Evolutionary conservation across 2,888 invertebrate genomes (phyloP).

Genomic region (Tupiocoris notatus): DNA sequence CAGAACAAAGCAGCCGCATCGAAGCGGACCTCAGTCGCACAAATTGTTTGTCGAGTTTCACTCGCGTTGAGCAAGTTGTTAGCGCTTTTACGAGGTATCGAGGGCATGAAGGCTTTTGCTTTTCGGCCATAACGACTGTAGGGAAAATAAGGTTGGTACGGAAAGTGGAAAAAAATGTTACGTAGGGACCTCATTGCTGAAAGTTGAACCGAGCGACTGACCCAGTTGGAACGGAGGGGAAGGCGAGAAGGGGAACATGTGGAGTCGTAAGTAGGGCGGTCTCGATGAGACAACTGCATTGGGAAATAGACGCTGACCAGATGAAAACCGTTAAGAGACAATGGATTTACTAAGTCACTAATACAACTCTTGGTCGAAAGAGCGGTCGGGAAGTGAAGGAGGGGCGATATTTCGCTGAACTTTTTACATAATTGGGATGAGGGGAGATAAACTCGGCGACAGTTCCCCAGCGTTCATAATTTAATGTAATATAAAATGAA

Average conservation of each 20-base stretch:
- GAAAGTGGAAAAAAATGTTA: conserved; percentile 12
- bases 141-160: conserved; percentile 8
- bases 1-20: background rate
- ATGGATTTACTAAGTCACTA: too few species aligned
- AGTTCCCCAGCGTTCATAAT: too few species aligned
- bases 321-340: background rate
- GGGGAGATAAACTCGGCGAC: too few species aligned
- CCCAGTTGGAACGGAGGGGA: background rate
- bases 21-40: background rate
- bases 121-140: conserved; percentile 11
- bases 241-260: background rate
- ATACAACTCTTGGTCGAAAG: too few species aligned
- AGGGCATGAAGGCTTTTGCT: conserved; percentile 29
- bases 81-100: conserved; percentile 23
- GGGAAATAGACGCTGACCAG: background rate
- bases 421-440: too few species aligned
- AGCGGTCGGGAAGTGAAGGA: too few species aligned
- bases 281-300: conserved; percentile 1
- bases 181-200: conserved; percentile 1
- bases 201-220: background rate
- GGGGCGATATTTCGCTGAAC: too few species aligned
- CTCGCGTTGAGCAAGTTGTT: conserved; percentile 29
- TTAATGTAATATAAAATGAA: too few species aligned
- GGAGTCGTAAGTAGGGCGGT: background rate
- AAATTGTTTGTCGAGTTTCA: conserved; percentile 32